Evolutionary conservation across 2,888 invertebrate species (phyloP), one percentile per base, ranked within the genome.

Genomic region (Stratiomys singularior): DNA sequence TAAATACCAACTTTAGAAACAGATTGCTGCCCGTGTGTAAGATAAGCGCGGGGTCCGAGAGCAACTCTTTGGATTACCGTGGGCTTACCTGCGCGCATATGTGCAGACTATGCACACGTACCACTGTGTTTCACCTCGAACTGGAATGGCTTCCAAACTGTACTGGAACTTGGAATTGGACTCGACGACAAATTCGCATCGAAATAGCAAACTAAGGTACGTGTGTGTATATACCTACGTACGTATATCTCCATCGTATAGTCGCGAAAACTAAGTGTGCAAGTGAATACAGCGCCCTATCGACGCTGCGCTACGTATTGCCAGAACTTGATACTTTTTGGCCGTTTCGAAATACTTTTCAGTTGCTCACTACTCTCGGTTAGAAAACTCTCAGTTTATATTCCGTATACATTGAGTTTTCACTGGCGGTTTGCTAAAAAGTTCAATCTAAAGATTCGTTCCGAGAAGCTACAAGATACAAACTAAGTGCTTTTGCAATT

Each of bases 11-110:
- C 47, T 47, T 23, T 30, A 47, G 47, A 69, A 23, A 47, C 69
- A 47, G 69, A 69, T 37, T 47, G 69, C 37, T 47, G 47, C 69
- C 69, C 46, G 47, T 47, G 47, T 47, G 69, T 69, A 64, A 64
- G 23, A 25, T 66, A 69, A 69, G 46, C 47, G 69, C 69, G 47
- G 69, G 13, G 47, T 46, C 69, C 25, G 44, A 69, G 27, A 47
- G 66, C 30, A 69, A 47, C 47, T 69, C 25, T 11, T 13, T 25
- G 69, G 69, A 69, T 69, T 69, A 69, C 21, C 47, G 18, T 69
- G 47, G 69, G 47, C 25, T 47, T 69, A 69, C 69, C 69, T 69
- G 69, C 47, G 47, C 69, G 25, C 47, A 21, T 69, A 47, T 47
- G 47, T 21, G 13, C 46, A 28, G 18, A 23, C 46, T 23, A 21